Evolutionary conservation across 2,113 vertebrate species (phyloP).

Genomic region (Tichodroma muraria): DNA sequence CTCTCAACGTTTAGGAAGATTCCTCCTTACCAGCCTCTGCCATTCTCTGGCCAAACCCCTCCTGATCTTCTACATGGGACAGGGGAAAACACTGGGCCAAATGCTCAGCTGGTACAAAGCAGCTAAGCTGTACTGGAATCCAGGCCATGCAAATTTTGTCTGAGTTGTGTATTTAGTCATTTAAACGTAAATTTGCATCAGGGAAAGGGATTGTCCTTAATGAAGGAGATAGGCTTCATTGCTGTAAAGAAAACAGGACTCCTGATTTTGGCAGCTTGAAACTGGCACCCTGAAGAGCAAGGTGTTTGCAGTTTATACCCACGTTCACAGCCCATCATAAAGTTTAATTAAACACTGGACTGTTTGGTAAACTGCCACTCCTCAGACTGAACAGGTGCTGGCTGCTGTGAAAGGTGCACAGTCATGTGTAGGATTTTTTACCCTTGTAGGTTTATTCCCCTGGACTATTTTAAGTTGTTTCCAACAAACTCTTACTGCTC

Average conservation of each 20-base stretch:
- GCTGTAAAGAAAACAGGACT: not conserved
- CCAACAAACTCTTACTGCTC: not conserved
- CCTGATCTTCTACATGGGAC: not conserved
- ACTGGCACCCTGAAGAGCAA: not conserved
- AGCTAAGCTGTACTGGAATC: not conserved
- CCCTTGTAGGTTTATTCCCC: not conserved
- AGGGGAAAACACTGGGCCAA: not conserved
- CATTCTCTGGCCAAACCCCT: not conserved
- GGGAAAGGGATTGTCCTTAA: not conserved
- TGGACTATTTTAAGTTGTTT: not conserved
- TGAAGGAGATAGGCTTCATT: not conserved
- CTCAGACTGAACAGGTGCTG: not conserved
- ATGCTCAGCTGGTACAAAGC: not conserved
- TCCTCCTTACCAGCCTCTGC: not conserved
- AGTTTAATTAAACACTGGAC: not conserved
- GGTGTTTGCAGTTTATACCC: not conserved
- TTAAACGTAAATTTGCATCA: not conserved
- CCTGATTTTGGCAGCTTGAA: not conserved
- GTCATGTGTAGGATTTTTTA: not conserved
- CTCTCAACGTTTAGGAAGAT: not conserved
- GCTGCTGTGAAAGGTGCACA: not conserved
- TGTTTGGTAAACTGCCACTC: not conserved
- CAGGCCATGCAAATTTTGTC: not conserved
- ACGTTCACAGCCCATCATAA: not conserved
- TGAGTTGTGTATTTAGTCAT: not conserved